phyloP scores from a whole-genome alignment of 2,888 invertebrate species.

The Melipona bicolor region DNA sequence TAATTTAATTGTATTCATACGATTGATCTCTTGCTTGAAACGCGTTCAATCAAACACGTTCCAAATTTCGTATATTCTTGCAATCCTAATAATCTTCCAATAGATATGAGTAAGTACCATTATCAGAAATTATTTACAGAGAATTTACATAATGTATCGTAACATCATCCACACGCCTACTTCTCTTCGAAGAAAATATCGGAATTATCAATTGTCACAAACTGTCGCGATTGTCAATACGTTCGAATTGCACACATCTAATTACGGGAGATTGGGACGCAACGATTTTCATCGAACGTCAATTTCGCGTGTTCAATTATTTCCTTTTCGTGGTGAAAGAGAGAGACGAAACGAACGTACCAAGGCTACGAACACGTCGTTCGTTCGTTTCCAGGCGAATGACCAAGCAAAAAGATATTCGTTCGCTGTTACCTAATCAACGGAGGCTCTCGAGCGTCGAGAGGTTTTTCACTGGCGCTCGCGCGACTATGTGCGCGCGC shows the following conservation, averaged over 20 bases:
- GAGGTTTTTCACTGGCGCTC: constrained; percentile 35
- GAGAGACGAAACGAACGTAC: neutral
- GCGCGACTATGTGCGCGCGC: neutral
- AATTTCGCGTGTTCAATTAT: too few species aligned
- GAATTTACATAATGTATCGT: neutral
- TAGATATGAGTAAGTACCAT: neutral
- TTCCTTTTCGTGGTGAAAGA: neutral
- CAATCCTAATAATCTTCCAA: neutral
- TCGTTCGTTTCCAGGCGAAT: constrained; percentile 21
- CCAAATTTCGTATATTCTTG: neutral
- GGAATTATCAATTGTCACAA: neutral
- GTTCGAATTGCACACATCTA: neutral
- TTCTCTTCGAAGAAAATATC: neutral
- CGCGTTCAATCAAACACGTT: too few species aligned
- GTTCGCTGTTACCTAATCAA: constrained; percentile 35
- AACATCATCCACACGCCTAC: neutral
- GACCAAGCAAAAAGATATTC: constrained; percentile 22
- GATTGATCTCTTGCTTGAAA: too few species aligned
- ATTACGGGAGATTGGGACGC: too few species aligned
- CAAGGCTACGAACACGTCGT: neutral
- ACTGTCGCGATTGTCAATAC: neutral
- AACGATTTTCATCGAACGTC: too few species aligned
- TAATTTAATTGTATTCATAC: too few species aligned
- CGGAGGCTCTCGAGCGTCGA: constrained; percentile 26
- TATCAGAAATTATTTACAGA: neutral